Evolutionary conservation across 2,888 invertebrate genomes (phyloP).

Genomic region (Sepioteuthis lessoniana): DNA sequence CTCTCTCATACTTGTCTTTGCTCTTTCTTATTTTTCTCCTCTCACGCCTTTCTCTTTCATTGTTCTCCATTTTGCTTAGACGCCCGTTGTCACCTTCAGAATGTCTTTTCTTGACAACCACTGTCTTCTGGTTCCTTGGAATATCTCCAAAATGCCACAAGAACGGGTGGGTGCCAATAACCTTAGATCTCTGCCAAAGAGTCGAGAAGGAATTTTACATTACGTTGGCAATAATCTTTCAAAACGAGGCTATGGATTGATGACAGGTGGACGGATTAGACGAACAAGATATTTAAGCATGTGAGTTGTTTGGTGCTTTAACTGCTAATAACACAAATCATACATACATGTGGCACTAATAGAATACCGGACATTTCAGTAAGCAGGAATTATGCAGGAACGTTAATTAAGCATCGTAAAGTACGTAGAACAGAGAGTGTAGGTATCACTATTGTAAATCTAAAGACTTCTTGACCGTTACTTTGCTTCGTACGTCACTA

Average conservation of each 20-base stretch:
- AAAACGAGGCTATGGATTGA: constrained; percentile 10
- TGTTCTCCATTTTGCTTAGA: background rate
- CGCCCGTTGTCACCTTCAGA: background rate
- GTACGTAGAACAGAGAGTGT: too few species aligned
- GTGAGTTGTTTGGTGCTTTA: background rate
- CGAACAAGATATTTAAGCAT: background rate
- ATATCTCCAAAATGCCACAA: background rate
- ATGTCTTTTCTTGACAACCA: background rate
- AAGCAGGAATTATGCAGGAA: too few species aligned
- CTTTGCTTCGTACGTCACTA: too few species aligned
- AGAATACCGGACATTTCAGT: background rate
- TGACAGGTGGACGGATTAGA: background rate
- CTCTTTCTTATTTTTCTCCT: background rate
- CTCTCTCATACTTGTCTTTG: background rate
- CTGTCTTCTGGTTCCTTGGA: background rate
- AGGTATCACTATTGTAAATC: too few species aligned
- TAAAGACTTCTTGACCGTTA: too few species aligned
- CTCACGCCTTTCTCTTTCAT: background rate
- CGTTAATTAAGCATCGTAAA: too few species aligned
- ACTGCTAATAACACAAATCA: background rate
- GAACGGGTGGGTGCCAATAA: background rate
- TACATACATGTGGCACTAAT: background rate
- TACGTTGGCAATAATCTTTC: background rate
- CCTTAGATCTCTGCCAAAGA: background rate
- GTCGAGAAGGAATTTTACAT: background rate